phyloP scores from a whole-genome alignment of 2,797 vertebrate genomes.

The Ataeniobius toweri region DNA sequence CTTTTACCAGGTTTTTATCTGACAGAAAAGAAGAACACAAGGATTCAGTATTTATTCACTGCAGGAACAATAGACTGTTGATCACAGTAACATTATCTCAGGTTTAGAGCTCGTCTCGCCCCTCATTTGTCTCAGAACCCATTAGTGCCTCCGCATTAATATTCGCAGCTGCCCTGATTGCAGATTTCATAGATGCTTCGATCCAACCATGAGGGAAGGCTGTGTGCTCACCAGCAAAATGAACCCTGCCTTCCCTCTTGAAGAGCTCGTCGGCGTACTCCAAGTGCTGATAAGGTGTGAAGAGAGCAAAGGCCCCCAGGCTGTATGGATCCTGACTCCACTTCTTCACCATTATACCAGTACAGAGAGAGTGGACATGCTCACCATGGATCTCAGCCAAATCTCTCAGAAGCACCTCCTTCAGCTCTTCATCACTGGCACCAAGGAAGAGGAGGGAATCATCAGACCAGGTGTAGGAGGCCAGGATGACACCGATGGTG shows the following conservation, averaged over 20 bases:
- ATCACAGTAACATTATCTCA: too few relatives aligned
- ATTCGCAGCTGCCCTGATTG: conserved; percentile 72
- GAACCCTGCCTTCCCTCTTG: conserved; percentile 64
- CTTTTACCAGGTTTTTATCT: background rate
- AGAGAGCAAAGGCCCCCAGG: conserved; percentile 70
- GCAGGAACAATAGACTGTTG: background rate
- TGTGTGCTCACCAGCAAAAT: conserved; percentile 81
- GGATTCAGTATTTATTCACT: background rate
- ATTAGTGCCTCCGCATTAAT: background rate
- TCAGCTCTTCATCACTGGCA: conserved; percentile 44
- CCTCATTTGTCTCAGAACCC: background rate
- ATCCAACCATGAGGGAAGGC: conserved; percentile 83
- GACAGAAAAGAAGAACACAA: background rate
- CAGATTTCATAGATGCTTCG: conserved; percentile 81
- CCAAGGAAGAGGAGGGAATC: conserved; percentile 47
- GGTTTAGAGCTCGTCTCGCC: background rate
- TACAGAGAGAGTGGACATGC: conserved; percentile 54
- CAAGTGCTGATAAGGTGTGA: conserved; percentile 73
- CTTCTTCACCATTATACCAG: conserved; percentile 70
- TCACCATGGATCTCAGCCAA: conserved; percentile 76
- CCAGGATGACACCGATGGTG: conserved; percentile 44
- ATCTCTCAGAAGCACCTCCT: conserved; percentile 64
- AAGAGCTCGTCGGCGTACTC: conserved; percentile 62
- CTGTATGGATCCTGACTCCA: conserved; percentile 75
- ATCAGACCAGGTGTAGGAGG: conserved; percentile 62